These are phyloP conservation scores for Uropsilus gracilis DNA, from an alignment of 2,113 vertebrate species.

Conservation along the genomic window DNA sequence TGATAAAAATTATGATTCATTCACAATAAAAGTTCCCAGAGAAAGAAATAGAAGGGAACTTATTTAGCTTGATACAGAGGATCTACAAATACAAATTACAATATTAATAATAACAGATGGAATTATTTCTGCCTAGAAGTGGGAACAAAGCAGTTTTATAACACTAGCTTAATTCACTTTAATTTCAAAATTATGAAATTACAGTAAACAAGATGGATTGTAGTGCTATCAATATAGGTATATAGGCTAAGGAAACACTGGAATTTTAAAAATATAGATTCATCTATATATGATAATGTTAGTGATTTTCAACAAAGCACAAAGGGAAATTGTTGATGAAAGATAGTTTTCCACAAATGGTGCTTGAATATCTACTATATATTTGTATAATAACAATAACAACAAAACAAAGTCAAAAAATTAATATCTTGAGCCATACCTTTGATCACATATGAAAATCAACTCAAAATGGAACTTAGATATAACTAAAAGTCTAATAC, in stretches of 20 bases:
- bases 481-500: not conserved
- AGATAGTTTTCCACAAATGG: not conserved
- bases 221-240: not conserved
- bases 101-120: not conserved
- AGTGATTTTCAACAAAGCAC: slow-evolving; percentile 13
- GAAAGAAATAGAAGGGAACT: not conserved
- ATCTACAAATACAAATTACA: not conserved
- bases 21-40: not conserved
- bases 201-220: not conserved
- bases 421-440: not conserved
- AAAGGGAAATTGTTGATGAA: not conserved
- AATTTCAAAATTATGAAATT: not conserved
- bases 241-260: not conserved
- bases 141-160: not conserved
- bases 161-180: too few relatives aligned
- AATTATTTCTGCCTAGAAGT: not conserved
- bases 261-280: not conserved
- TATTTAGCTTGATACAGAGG: not conserved
- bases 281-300: not conserved
- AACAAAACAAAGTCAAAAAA: not conserved
- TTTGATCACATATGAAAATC: not conserved
- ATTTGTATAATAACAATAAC: too few relatives aligned
- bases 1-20: not conserved
- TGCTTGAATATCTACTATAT: not conserved
- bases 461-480: not conserved